These are phyloP conservation scores for Microplitis mediator DNA, from an alignment of 1,140 invertebrate species.

Conservation along the genomic window DNA sequence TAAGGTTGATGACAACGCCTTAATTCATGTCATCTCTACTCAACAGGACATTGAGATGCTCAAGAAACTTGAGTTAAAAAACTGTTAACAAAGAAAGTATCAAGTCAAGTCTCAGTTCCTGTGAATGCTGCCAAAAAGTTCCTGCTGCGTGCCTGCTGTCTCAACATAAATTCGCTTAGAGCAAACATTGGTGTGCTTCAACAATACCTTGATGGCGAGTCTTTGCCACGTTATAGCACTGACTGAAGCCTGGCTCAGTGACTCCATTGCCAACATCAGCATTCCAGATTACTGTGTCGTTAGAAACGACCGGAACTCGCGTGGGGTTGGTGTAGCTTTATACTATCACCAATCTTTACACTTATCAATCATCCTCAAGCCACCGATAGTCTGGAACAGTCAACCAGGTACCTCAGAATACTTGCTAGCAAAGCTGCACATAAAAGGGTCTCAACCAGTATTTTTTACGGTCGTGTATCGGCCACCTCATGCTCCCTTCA, in stretches of 20 bases:
- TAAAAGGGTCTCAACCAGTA: neutral
- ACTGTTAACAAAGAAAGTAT: no score
- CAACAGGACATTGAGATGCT: no score
- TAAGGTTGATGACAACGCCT: no score
- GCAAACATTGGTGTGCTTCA: neutral
- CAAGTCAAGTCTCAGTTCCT: no score
- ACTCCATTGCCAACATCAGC: neutral
- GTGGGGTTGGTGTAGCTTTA: slow-evolving; percentile 17
- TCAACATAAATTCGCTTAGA: neutral
- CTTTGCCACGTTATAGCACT: neutral
- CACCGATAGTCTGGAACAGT: neutral
- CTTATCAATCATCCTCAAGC: neutral
- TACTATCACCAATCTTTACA: slow-evolving; percentile 4
- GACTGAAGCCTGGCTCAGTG: slow-evolving; percentile 15
- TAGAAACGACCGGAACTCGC: neutral
- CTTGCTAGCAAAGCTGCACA: neutral
- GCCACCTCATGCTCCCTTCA: slow-evolving; percentile 9
- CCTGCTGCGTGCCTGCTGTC: neutral
- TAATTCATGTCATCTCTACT: no score
- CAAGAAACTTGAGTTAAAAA: no score
- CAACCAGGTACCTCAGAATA: slow-evolving; percentile 3
- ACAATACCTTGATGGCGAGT: neutral
- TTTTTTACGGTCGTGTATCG: slow-evolving; percentile 11
- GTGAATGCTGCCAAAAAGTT: no score
- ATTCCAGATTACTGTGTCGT: neutral